Evolutionary conservation across 1,140 invertebrate genomes (phyloP).

Genomic region (Drosophila simulans): DNA sequence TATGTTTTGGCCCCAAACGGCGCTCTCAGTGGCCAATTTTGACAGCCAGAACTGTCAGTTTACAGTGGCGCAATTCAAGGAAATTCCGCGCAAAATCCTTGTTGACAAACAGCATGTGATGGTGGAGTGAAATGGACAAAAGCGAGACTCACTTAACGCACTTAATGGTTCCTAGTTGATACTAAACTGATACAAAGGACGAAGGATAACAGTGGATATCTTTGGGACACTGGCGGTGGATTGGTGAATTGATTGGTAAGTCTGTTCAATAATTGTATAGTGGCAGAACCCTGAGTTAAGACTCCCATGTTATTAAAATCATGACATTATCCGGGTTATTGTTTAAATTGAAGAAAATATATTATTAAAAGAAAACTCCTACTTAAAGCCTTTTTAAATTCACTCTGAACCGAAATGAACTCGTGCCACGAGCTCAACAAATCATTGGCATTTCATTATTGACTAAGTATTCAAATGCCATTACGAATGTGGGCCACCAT

Average conservation of each 20-base stretch:
- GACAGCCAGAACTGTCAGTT: conserved; percentile 73
- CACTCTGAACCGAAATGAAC: not conserved
- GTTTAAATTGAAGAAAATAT: not conserved
- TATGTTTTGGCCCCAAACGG: conserved; percentile 78
- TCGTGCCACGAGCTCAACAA: conserved; percentile 4
- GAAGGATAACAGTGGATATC: conserved; percentile 5
- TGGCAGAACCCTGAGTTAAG: no score
- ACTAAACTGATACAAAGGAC: conserved; percentile 59
- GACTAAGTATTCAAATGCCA: conserved; percentile 10
- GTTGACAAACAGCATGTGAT: conserved; percentile 28
- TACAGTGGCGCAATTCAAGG: conserved; percentile 60
- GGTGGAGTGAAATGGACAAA: conserved; percentile 19
- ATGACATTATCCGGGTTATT: not conserved
- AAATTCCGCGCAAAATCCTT: conserved; percentile 20
- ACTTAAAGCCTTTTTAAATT: not conserved
- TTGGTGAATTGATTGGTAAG: conserved; percentile 70
- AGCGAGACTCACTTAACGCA: conserved; percentile 30
- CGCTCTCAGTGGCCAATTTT: conserved; percentile 73
- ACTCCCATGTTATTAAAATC: not conserved
- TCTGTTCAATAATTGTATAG: not conserved
- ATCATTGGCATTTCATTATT: conserved; percentile 34
- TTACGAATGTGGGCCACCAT: conserved; percentile 9
- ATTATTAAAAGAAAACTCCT: not conserved
- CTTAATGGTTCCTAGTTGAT: conserved; percentile 77
- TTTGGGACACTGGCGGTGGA: conserved; percentile 31